Conservation (phyloP, 2,113 vertebrate species). For the Calyptommatus sinebrachiatus region DNA sequence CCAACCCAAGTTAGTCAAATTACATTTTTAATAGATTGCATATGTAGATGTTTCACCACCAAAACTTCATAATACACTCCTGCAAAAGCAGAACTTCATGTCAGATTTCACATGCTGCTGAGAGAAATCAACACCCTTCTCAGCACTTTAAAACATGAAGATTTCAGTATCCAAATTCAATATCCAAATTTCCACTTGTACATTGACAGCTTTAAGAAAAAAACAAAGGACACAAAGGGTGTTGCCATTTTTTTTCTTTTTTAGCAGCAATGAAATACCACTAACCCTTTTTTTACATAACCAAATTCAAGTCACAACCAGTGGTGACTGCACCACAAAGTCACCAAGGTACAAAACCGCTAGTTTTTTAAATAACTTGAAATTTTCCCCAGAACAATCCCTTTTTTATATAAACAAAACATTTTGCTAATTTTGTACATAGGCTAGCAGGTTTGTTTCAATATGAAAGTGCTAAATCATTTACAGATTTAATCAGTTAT, state of each 20-base stretch:
- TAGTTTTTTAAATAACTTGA: slow-evolving; percentile 79
- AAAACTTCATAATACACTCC: slow-evolving; percentile 79
- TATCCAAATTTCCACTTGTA: slow-evolving; percentile 80
- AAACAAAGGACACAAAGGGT: slow-evolving; percentile 78
- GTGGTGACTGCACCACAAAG: slow-evolving; percentile 84
- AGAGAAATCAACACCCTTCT: slow-evolving; percentile 75
- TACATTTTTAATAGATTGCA: slow-evolving; percentile 86
- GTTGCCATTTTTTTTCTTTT: slow-evolving; percentile 76
- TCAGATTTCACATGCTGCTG: slow-evolving; percentile 88
- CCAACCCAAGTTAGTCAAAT: slow-evolving; percentile 69
- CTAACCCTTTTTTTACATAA: slow-evolving; percentile 79
- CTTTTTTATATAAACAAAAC: slow-evolving; percentile 89
- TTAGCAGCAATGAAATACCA: slow-evolving; percentile 85
- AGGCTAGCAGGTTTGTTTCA: slow-evolving; percentile 98
- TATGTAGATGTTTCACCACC: slow-evolving; percentile 91
- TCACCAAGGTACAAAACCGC: slow-evolving; percentile 82
- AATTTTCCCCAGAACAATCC: slow-evolving; percentile 81
- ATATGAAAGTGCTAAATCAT: slow-evolving; percentile 99
- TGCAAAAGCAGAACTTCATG: slow-evolving; percentile 83
- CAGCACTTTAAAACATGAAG: slow-evolving; percentile 80
- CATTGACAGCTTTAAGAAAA: slow-evolving; percentile 82
- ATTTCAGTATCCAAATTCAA: slow-evolving; percentile 74
- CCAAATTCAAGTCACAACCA: slow-evolving; percentile 88
- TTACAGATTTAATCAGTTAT: slow-evolving; percentile 96
- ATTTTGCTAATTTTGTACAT: slow-evolving; percentile 96